Base-by-base conservation (phyloP, 2,113 vertebrate species). In the Pangasianodon hypophthalmus region DNA sequence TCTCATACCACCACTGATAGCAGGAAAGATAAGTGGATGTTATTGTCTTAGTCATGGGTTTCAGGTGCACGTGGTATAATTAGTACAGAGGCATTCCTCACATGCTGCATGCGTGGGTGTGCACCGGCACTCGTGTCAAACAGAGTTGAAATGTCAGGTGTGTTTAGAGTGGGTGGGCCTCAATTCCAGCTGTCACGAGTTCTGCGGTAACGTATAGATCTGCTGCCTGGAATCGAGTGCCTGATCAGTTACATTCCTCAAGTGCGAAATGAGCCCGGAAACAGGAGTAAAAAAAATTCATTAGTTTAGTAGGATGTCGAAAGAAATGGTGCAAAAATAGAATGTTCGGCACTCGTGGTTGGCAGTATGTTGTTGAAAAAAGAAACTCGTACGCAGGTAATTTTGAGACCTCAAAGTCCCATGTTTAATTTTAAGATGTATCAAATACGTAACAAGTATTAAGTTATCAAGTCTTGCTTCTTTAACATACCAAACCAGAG, bases 1-100 rank as follows among this genome's bases (percentile, higher is more conserved):
- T 89, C 89, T 83, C 90, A 90, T 86, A 75, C 80, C 92, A 50
- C 62, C 16, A 84, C 64, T 86, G 91, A 93, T 41, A 77, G 62
- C 85, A 44, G 58, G 92, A 92, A 92, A 94, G 94, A 95, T 95
- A 93, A 91, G 88, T 89, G 93, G 93, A 93, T 92, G 90, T 93
- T 90, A 92, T 90, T 92, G 92, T 92, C 90, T 90, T 83, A 90
- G 88, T 92, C 88, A 92, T 87, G 90, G 77, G 67, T 62, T 91
- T 21, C 32, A 92, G 67, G 90, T 86, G 77, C 93, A 91, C 89
- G 91, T 91, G 90, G 94, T 93, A 87, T 52, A 88, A 92, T 94
- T 89, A 93, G 92, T 87, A 83, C 86, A 90, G 89, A 91, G 64
- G 10, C 82, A 84, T 90, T 85, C 84, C 37, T 80, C 11, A 9